Conservation (phyloP, 1,140 invertebrate species). For the Musca vetustissima region DNA sequence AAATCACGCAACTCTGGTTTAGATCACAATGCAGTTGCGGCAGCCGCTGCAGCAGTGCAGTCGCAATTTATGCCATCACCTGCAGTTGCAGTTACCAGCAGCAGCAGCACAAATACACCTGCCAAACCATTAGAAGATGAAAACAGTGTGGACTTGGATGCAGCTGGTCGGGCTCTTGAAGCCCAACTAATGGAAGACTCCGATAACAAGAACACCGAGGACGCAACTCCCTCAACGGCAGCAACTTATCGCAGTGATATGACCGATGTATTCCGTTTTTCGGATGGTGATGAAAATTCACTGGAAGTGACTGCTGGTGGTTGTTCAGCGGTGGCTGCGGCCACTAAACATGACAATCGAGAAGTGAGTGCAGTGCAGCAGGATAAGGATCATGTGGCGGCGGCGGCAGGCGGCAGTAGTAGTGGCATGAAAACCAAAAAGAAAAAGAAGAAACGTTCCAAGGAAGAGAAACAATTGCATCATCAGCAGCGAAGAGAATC, state of each 20-base stretch:
- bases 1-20: slow-evolving; percentile 36
- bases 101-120: slow-evolving; percentile 37
- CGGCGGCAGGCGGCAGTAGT: too few relatives aligned
- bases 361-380: background rate
- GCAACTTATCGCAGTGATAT: slow-evolving; percentile 51
- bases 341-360: slow-evolving; percentile 49
- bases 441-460: slow-evolving; percentile 80
- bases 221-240: slow-evolving; percentile 49
- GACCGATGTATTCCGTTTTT: slow-evolving; percentile 55
- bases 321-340: slow-evolving; percentile 7
- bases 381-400: slow-evolving; percentile 1
- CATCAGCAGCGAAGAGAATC: slow-evolving; percentile 67
- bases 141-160: slow-evolving; percentile 76
- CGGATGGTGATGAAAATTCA: slow-evolving; percentile 59
- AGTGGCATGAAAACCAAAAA: slow-evolving; percentile 72
- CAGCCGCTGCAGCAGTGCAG: slow-evolving; percentile 21
- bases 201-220: slow-evolving; percentile 50
- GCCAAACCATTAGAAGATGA: slow-evolving; percentile 64
- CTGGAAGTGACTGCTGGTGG: slow-evolving; percentile 25
- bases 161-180: slow-evolving; percentile 77
- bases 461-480: slow-evolving; percentile 67
- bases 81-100: slow-evolving; percentile 43
- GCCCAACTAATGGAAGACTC: slow-evolving; percentile 71
- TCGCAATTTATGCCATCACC: slow-evolving; percentile 37
- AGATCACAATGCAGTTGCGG: background rate